phyloP scores from a whole-genome alignment of 2,888 invertebrate species.

The Acanthosoma haemorrhoidale region DNA sequence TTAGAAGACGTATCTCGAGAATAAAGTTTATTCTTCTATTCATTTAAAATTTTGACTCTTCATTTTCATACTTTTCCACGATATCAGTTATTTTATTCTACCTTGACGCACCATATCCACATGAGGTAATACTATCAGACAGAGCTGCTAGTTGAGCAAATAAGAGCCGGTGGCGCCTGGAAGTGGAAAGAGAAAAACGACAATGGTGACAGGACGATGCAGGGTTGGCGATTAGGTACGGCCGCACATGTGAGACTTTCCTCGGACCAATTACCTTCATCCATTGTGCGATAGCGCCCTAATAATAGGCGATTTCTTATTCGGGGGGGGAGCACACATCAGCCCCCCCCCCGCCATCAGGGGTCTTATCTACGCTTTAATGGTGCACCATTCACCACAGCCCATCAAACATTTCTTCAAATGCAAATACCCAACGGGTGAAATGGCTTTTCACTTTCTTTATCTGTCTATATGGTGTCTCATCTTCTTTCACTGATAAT shows the following conservation, averaged over 20 bases:
- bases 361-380: neutral
- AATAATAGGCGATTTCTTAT: conserved; percentile 1
- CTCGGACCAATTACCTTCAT: neutral
- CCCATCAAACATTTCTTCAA: neutral
- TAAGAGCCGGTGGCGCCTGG: too few relatives aligned
- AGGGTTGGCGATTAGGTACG: conserved; percentile 7
- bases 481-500: neutral
- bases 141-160: too few relatives aligned
- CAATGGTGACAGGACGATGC: too few relatives aligned
- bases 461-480: neutral
- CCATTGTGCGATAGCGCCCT: neutral
- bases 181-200: too few relatives aligned
- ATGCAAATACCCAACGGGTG: neutral
- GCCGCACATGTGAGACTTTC: neutral
- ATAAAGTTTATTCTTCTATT: too few relatives aligned
- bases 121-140: too few relatives aligned
- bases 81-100: too few relatives aligned
- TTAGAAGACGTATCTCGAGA: too few relatives aligned
- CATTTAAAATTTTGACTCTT: too few relatives aligned
- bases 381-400: neutral
- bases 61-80: too few relatives aligned
- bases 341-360: too few relatives aligned
- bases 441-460: neutral
- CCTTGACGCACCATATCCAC: too few relatives aligned
- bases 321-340: neutral